Conservation (phyloP, 2,113 vertebrate genomes). For the Stictonetta naevosa region DNA sequence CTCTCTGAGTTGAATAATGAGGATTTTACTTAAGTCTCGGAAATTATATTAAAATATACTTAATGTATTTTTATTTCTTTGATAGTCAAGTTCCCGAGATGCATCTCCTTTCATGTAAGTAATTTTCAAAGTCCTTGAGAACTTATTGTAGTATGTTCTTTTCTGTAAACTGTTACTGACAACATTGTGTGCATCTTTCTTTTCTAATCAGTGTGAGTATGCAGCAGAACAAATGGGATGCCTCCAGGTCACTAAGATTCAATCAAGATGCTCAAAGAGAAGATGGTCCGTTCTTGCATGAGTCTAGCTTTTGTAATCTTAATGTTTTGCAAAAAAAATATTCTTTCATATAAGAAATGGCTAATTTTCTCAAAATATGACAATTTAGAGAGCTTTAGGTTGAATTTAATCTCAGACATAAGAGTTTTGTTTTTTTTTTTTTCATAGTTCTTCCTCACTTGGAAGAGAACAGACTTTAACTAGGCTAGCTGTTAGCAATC, state of each 20-base stretch:
- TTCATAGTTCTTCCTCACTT: not conserved
- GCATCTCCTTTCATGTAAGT: conserved; percentile 93
- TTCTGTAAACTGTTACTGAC: not conserved
- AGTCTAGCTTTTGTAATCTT: not conserved
- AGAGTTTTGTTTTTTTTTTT: not conserved
- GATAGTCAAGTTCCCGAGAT: conserved; percentile 85
- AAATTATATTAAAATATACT: not conserved
- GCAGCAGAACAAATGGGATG: conserved; percentile 97
- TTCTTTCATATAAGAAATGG: not conserved
- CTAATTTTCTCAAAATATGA: not conserved
- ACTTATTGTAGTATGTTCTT: not conserved
- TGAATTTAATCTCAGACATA: not conserved
- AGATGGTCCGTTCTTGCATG: conserved; percentile 82
- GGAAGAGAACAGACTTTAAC: not conserved
- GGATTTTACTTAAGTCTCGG: not conserved
- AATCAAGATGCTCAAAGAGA: conserved; percentile 98
- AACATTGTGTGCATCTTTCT: not conserved
- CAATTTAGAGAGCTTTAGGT: not conserved
- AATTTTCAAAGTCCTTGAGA: not conserved
- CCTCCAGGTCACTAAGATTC: conserved; percentile 89
- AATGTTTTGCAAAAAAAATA: not conserved
- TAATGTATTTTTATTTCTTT: not conserved
- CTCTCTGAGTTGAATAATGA: not conserved
- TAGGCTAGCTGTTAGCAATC: not conserved
- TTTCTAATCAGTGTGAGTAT: conserved; percentile 84